phyloP scores from a whole-genome alignment of 2,888 invertebrate species.

The Agriopis aurantiaria region DNA sequence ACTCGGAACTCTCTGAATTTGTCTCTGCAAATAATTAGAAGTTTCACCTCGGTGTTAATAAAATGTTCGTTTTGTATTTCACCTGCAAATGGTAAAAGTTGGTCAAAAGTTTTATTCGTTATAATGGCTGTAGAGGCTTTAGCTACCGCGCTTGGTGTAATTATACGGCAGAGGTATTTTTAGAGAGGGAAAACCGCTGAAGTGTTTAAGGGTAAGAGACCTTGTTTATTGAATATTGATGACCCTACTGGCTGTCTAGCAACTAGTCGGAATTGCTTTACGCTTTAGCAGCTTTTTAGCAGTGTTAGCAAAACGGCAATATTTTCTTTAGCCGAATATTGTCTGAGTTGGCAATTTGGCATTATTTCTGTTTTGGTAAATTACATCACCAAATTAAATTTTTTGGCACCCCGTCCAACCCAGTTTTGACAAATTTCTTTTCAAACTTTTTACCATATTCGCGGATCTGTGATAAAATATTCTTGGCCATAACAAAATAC shows the following conservation, averaged over 20 bases:
- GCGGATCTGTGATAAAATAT: too few relatives aligned
- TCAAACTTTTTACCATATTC: too few relatives aligned
- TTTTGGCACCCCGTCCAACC: too few relatives aligned
- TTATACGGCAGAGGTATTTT: slow-evolving; percentile 11
- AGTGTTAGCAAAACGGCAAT: too few relatives aligned
- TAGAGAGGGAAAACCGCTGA: background rate
- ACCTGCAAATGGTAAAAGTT: slow-evolving; percentile 38
- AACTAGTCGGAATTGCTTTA: background rate
- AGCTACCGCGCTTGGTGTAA: background rate
- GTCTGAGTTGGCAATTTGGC: too few relatives aligned
- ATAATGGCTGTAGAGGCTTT: slow-evolving; percentile 39
- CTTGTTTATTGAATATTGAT: slow-evolving; percentile 5
- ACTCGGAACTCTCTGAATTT: slow-evolving; percentile 66
- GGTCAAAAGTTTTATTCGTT: slow-evolving; percentile 27
- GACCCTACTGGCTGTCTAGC: background rate
- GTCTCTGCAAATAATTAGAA: slow-evolving; percentile 68
- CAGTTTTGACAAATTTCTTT: too few relatives aligned
- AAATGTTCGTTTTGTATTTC: slow-evolving; percentile 44
- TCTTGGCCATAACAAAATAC: too few relatives aligned
- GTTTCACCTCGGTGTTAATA: slow-evolving; percentile 57
- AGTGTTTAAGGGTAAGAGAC: background rate
- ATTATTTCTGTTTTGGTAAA: too few relatives aligned
- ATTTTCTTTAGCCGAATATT: too few relatives aligned
- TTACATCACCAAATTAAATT: too few relatives aligned
- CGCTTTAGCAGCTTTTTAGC: too few relatives aligned